Evolutionary conservation across 1,140 invertebrate species (phyloP).

Genomic region (Aleiodes sp.): DNA sequence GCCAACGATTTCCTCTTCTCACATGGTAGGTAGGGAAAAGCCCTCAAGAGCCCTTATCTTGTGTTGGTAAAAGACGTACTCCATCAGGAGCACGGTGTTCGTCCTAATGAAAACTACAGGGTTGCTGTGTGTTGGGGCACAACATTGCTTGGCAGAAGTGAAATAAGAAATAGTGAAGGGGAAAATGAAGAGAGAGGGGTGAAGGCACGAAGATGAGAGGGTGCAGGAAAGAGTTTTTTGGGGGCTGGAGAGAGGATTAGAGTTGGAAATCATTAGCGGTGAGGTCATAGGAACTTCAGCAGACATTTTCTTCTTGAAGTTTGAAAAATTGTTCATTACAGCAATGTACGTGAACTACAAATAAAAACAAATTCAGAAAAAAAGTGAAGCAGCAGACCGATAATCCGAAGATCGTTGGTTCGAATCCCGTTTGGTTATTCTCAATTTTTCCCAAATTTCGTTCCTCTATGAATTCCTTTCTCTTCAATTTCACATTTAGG

Average conservation of each 20-base stretch:
- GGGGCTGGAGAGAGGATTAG: slow-evolving; percentile 48
- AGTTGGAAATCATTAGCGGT: slow-evolving; percentile 56
- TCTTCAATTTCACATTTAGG: too few species aligned
- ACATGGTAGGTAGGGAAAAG: background rate
- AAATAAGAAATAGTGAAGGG: slow-evolving; percentile 35
- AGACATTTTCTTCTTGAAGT: too few species aligned
- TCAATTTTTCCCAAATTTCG: too few species aligned
- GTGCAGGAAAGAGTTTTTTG: too few species aligned
- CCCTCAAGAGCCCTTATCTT: slow-evolving; percentile 26
- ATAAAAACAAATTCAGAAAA: too few species aligned
- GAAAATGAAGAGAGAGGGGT: slow-evolving; percentile 26
- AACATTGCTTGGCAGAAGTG: background rate
- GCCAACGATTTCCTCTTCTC: slow-evolving; percentile 2
- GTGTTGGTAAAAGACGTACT: slow-evolving; percentile 36
- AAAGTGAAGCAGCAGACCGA: too few species aligned
- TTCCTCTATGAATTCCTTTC: too few species aligned
- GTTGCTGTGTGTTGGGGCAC: slow-evolving; percentile 36
- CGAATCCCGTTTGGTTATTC: too few species aligned
- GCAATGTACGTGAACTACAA: too few species aligned
- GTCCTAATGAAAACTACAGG: slow-evolving; percentile 52
- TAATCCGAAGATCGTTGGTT: too few species aligned
- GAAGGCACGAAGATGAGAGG: background rate
- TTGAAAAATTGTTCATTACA: too few species aligned
- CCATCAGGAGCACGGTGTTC: slow-evolving; percentile 41
- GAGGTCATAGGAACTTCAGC: too few species aligned